Percentiles rank a stretch among this genome's conserved stretches.
These are phyloP conservation scores for Catocala nupta DNA, from an alignment of 2,888 invertebrate species.

Conservation along the genomic window DNA sequence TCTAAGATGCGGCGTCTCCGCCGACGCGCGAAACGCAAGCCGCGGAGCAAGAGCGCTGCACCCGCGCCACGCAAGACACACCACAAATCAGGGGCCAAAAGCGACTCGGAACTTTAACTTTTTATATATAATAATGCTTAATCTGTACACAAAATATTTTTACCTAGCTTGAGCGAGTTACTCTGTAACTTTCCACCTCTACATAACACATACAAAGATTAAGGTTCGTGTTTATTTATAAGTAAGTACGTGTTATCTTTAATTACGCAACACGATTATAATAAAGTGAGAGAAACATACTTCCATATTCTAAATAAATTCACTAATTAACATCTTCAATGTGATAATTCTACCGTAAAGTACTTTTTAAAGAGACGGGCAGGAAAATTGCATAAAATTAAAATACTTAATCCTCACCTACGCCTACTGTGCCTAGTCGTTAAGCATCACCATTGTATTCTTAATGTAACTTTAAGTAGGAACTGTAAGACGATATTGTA, in stretches of 20 bases:
- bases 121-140: conserved; percentile 1
- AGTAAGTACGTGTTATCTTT: conserved; percentile 9
- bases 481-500: conserved; percentile 31
- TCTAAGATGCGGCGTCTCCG: conserved; percentile 71
- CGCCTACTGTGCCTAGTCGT: conserved; percentile 36
- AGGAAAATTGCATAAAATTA: conserved; percentile 34
- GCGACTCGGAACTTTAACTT: conserved; percentile 78
- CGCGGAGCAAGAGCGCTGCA: conserved; percentile 80
- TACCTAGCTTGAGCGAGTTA: conserved; percentile 2
- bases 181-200: not conserved
- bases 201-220: conserved; percentile 10
- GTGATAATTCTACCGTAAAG: conserved; percentile 3
- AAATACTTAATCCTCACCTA: conserved; percentile 33
- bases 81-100: conserved; percentile 77
- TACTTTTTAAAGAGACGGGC: conserved; percentile 23
- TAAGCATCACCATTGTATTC: conserved; percentile 36
- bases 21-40: conserved; percentile 70
- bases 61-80: conserved; percentile 64
- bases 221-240: conserved; percentile 31
- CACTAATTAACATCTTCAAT: conserved; percentile 25
- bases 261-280: conserved; percentile 2
- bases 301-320: conserved; percentile 22
- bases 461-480: conserved; percentile 10
- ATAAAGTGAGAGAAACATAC: conserved; percentile 8
- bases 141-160: conserved; percentile 5